Conservation (phyloP, 2,888 invertebrate species). For the Tipula unca region DNA sequence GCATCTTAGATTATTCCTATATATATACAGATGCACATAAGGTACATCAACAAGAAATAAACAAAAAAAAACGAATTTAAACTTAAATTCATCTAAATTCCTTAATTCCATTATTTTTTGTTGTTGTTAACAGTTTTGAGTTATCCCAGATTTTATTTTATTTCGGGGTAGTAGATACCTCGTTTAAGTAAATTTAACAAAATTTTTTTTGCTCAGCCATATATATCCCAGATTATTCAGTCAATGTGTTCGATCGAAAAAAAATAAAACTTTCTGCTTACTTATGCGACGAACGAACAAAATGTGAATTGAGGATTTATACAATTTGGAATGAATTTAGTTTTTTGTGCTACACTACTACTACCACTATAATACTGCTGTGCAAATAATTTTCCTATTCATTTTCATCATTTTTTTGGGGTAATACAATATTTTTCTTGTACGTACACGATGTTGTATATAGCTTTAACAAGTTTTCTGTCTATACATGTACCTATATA, state of each 20-base stretch:
- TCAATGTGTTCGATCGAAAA: not conserved
- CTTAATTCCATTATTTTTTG: not conserved
- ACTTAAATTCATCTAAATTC: not conserved
- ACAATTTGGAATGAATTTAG: not conserved
- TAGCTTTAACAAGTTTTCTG: not conserved
- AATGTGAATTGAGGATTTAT: not conserved
- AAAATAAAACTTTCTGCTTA: not conserved
- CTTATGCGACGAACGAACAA: not conserved
- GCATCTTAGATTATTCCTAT: too few relatives aligned
- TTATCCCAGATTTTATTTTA: not conserved
- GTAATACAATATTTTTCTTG: not conserved
- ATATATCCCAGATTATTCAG: not conserved
- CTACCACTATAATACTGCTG: not conserved
- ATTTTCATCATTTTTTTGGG: not conserved
- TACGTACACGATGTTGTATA: not conserved
- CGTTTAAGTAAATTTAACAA: conserved; percentile 8
- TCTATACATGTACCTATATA: not conserved
- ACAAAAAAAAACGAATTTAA: not conserved
- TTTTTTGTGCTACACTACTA: not conserved
- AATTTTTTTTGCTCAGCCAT: not conserved
- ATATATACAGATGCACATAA: too few relatives aligned
- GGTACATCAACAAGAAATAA: not conserved
- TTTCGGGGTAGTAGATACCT: not conserved
- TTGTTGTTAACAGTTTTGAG: not conserved
- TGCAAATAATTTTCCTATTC: not conserved